Percentiles rank a stretch among this genome's conserved stretches.
These are phyloP conservation scores for Macrotis lagotis DNA, from an alignment of 2,113 vertebrate species.

Conservation along the genomic window DNA sequence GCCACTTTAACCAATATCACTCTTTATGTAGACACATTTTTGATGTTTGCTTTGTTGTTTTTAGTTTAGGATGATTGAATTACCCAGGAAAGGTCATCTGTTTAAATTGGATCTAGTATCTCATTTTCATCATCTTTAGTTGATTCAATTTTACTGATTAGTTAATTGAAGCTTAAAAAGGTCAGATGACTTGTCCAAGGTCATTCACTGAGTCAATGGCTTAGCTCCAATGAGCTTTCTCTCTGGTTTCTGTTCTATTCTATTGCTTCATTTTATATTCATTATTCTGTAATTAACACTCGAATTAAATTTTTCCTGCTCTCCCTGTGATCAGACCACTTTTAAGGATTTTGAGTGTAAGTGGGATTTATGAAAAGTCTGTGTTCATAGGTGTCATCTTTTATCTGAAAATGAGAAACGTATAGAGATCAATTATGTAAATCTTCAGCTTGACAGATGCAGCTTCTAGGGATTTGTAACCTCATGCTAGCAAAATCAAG, in stretches of 20 bases:
- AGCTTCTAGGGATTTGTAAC: not conserved
- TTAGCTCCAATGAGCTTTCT: conserved; percentile 49
- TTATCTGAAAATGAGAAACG: conserved; percentile 59
- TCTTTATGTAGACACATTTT: conserved; percentile 8
- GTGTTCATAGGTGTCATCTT: conserved; percentile 38
- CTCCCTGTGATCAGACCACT: conserved; percentile 28
- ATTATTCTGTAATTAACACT: conserved; percentile 60
- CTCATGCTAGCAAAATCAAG: not conserved
- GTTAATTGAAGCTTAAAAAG: conserved; percentile 53
- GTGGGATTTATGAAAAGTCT: conserved; percentile 38
- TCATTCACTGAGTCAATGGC: not conserved
- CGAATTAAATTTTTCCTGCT: conserved; percentile 12
- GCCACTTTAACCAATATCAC: not conserved
- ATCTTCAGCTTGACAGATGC: not conserved
- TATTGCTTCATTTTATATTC: conserved; percentile 34
- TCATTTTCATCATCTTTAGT: conserved; percentile 65
- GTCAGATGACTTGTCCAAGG: conserved; percentile 56
- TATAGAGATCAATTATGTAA: conserved; percentile 42
- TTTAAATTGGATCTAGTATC: conserved; percentile 51
- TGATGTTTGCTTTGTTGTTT: conserved; percentile 34
- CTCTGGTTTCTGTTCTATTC: not conserved
- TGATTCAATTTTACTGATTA: conserved; percentile 51
- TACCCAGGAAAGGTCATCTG: conserved; percentile 46
- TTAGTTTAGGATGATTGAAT: conserved; percentile 55
- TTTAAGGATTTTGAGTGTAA: conserved; percentile 19